Conservation (phyloP, 23 tunicate species). For the Ascidia mentula region DNA sequence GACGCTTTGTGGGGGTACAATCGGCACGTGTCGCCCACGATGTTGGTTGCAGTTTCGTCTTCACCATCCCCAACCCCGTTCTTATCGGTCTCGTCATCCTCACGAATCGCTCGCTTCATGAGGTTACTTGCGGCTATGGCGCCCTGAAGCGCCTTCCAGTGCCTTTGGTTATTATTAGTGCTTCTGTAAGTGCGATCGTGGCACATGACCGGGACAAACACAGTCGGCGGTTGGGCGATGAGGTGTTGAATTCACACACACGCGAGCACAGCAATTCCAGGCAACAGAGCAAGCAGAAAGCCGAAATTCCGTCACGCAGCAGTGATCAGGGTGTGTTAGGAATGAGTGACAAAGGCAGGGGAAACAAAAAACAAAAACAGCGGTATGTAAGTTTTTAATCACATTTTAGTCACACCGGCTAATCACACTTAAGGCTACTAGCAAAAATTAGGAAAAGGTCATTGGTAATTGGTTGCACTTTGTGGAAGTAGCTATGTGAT, state of each 20-base stretch:
- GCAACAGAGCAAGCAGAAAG: not conserved
- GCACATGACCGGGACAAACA: no score
- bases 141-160: conserved; percentile 62
- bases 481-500: no score
- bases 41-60: not conserved
- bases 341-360: not conserved
- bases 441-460: no score
- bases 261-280: not conserved
- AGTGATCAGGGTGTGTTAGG: not conserved
- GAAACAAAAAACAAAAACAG: no score
- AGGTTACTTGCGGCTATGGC: conserved; percentile 29
- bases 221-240: no score
- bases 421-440: no score
- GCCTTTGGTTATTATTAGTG: conserved; percentile 27
- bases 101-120: conserved; percentile 18
- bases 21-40: conserved; percentile 27
- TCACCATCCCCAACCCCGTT: not conserved
- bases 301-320: not conserved
- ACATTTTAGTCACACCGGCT: no score
- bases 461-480: no score
- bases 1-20: conserved; percentile 55
- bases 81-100: not conserved
- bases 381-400: no score
- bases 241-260: no score
- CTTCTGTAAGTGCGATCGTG: conserved; percentile 3